Evolutionary conservation across 2,797 vertebrate species (phyloP), one percentile per base, ranked within the genome.

Genomic region (Phataginus tetradactyla): DNA sequence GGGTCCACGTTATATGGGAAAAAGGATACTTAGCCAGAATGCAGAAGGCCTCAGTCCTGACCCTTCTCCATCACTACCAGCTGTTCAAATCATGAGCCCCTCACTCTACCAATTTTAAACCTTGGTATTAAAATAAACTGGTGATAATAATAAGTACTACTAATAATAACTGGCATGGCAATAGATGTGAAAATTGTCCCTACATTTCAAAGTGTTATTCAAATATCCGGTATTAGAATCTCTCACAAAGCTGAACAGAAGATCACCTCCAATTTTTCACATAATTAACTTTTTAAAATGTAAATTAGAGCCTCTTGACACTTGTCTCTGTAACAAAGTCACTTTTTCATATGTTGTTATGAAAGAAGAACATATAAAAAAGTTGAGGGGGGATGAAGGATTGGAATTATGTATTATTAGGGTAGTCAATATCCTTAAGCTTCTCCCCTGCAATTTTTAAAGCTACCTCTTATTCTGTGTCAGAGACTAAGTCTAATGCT

Each of bases 211-310:
- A 86, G 4, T 68, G 3, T 9, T 86, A 45, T 93, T 86, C 57
- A 68, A 89, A 45, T 72, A 79, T 29, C 59, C 42, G 9, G 27
- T 64, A 42, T 75, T 85, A 77, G 37, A 91, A 45, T 79, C 53
- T 45, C 39, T 74, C 15, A 3, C 3, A 55, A 66, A 77, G 42
- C 17, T 75, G 10, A 34, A 66, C 18, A 91, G 90, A 83, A 84
- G 39, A 45, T 7, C 57, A 34, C 42, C 66, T 95, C 92, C 18
- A 37, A 42, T 75, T 78, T 87, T 94, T 79, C 69, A 94, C 45
- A 74, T 59, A 68, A 93, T 93, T 87, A 83, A 74, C 25, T 74
- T 75, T 88, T 88, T 77, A 78, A 95, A 91, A 27, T 34, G 13
- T 61, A 93, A 81, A 75, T 79, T 68, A 95, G 25, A 89, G 10